These are phyloP conservation scores for Bufotes viridis DNA, from an alignment of 2,797 vertebrate species.

Conservation along the genomic window DNA sequence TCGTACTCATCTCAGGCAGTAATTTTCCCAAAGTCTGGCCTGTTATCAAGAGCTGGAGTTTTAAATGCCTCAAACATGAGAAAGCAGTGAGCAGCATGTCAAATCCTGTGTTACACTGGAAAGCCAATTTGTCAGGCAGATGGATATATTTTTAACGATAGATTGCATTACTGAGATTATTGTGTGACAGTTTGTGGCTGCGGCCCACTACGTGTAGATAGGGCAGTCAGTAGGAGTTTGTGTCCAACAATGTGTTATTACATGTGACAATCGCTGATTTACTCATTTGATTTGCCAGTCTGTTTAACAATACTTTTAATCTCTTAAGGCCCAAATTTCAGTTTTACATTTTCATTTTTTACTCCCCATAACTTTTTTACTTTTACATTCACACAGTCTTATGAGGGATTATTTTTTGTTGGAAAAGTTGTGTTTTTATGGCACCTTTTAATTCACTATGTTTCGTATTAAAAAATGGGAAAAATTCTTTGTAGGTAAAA, in stretches of 20 bases:
- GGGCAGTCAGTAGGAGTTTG: neutral
- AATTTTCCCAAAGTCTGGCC: constrained; percentile 17
- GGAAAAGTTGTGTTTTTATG: too few relatives aligned
- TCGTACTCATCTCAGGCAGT: neutral
- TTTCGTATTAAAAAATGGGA: too few relatives aligned
- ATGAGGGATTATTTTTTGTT: too few relatives aligned
- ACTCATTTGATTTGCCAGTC: neutral
- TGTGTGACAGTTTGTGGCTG: constrained; percentile 38
- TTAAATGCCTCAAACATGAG: constrained; percentile 26
- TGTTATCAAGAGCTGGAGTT: constrained; percentile 13
- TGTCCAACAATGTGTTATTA: constrained; percentile 8
- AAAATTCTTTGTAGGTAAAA: too few relatives aligned
- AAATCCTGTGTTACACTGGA: constrained; percentile 34
- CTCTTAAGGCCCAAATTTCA: too few relatives aligned
- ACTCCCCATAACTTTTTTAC: too few relatives aligned
- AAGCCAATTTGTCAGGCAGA: constrained; percentile 35
- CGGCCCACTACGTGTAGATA: neutral
- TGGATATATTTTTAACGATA: constrained; percentile 25
- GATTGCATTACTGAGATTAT: constrained; percentile 35
- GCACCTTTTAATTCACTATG: too few relatives aligned
- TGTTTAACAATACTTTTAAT: too few relatives aligned
- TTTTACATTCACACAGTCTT: too few relatives aligned
- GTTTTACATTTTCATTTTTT: too few relatives aligned
- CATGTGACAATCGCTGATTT: neutral
- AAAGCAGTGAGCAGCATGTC: constrained; percentile 38